Percentiles rank a stretch among this genome's conserved stretches.
Evolutionary conservation across 2,113 vertebrate species (phyloP).

Genomic region (Copsychus sechellarum): DNA sequence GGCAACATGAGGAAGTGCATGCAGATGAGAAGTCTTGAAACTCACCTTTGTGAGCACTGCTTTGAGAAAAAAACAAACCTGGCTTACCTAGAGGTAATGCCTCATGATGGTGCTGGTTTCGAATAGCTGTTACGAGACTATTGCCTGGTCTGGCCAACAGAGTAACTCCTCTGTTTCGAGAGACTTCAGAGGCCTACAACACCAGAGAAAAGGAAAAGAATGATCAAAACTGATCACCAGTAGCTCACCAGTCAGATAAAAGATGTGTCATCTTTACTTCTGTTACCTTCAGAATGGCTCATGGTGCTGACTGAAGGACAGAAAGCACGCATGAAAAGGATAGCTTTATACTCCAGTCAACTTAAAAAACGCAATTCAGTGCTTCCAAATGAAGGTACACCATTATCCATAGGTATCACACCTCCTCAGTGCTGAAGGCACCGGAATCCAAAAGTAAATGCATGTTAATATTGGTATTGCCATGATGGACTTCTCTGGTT

Average conservation of each 20-base stretch:
- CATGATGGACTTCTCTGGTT: background rate
- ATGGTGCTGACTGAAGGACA: background rate
- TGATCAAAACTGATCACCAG: background rate
- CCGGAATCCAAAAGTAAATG: background rate
- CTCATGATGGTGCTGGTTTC: conserved; percentile 88
- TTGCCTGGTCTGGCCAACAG: conserved; percentile 86
- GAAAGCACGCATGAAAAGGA: background rate
- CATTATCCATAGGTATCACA: background rate
- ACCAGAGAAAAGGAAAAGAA: conserved; percentile 8
- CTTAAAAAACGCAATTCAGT: background rate
- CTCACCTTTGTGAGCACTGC: background rate
- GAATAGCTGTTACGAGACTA: conserved; percentile 88
- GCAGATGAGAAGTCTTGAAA: background rate
- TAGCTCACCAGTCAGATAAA: background rate
- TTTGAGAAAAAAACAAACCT: background rate
- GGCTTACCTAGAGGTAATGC: conserved; percentile 80
- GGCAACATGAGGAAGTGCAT: background rate
- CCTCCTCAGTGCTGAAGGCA: background rate
- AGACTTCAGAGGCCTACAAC: conserved; percentile 92
- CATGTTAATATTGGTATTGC: background rate
- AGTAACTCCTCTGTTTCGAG: conserved; percentile 88
- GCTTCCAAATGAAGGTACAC: background rate
- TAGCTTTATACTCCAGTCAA: background rate
- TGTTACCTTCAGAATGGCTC: background rate
- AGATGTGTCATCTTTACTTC: background rate